phyloP scores from a whole-genome alignment of 2,888 invertebrate species.

The Cancer borealis region DNA sequence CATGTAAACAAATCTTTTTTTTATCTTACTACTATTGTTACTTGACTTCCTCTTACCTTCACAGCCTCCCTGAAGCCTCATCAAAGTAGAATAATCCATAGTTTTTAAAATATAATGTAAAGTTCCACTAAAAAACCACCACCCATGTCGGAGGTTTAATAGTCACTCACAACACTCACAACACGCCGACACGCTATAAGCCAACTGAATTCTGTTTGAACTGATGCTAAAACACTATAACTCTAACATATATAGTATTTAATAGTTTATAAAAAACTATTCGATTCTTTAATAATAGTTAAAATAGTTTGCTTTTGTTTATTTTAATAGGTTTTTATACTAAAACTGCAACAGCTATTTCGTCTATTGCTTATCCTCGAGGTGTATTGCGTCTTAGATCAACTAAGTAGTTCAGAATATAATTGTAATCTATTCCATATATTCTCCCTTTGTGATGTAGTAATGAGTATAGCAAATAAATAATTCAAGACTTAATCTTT shows the following conservation, averaged over 20 bases:
- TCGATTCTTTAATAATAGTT: too few species aligned
- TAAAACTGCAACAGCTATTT: not conserved
- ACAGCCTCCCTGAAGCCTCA: conserved; percentile 61
- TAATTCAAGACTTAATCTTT: not conserved
- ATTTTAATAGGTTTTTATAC: not conserved
- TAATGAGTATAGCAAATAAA: not conserved
- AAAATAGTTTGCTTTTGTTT: not conserved
- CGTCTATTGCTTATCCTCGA: conserved; percentile 61
- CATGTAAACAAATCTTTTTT: conserved; percentile 68
- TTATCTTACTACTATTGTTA: not conserved
- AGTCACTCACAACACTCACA: conserved; percentile 70
- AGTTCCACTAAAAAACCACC: conserved; percentile 60
- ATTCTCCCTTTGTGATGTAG: not conserved
- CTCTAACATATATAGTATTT: not conserved
- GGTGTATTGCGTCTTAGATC: conserved; percentile 47
- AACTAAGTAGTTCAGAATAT: conserved; percentile 62
- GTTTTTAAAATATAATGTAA: conserved; percentile 53
- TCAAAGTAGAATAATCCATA: conserved; percentile 57
- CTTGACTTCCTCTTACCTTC: conserved; percentile 52
- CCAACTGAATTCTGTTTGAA: conserved; percentile 52
- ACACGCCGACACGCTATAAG: conserved; percentile 72
- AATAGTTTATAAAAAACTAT: not conserved
- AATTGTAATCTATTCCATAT: conserved; percentile 6
- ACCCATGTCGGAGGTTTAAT: conserved; percentile 53
- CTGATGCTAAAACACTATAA: not conserved